These are phyloP conservation scores for Protonibea diacanthus DNA, from an alignment of 2,797 vertebrate genomes.

Conservation along the genomic window DNA sequence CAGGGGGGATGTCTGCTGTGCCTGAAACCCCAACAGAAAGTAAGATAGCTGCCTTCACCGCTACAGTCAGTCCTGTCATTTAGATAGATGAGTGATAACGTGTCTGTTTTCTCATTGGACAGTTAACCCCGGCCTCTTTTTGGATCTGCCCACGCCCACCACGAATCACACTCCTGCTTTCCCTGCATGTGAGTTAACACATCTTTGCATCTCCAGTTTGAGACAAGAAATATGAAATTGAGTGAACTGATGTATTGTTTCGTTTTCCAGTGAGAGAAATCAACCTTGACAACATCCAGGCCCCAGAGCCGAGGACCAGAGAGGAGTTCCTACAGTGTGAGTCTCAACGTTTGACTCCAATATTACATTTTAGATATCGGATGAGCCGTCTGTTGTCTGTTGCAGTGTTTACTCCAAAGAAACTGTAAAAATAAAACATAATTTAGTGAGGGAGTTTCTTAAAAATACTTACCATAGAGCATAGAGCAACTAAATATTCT, in stretches of 20 bases:
- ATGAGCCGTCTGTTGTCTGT: too few species aligned
- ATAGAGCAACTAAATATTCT: neutral
- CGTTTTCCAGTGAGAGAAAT: conserved; percentile 82
- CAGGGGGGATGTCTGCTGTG: conserved; percentile 70
- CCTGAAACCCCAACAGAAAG: conserved; percentile 73
- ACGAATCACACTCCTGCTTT: conserved; percentile 62
- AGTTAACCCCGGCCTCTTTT: conserved; percentile 84
- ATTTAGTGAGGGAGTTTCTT: too few species aligned
- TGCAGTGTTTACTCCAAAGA: too few species aligned
- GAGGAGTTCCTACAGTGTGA: conserved; percentile 87
- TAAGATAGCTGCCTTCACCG: conserved; percentile 35
- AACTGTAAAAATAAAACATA: too few species aligned
- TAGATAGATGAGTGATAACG: neutral
- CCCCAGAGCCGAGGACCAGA: conserved; percentile 83
- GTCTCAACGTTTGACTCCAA: conserved; percentile 40
- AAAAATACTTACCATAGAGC: neutral
- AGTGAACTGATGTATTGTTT: neutral
- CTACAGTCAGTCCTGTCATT: neutral
- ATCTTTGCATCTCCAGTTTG: neutral
- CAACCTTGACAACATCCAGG: conserved; percentile 82
- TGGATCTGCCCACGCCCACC: conserved; percentile 74
- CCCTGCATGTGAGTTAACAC: conserved; percentile 72
- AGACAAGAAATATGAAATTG: neutral
- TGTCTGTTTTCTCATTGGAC: conserved; percentile 22
- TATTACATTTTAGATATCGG: neutral